A percentile compares a stretch with the other conserved stretches of the same genome.
Conservation (phyloP, 2,797 vertebrate genomes). For the Enteromius viviparus region DNA sequence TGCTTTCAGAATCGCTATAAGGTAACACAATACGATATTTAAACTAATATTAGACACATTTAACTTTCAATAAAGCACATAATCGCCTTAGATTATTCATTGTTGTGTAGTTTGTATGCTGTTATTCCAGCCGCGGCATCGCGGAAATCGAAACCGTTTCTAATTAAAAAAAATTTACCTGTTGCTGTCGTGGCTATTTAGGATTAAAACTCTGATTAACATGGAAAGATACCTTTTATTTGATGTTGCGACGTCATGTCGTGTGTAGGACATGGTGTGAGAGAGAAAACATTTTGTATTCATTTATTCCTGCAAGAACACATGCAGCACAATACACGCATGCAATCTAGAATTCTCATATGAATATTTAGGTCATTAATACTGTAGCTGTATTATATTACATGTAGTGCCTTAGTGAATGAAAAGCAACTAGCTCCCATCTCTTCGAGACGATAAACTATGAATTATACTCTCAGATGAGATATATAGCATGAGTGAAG, state of each 20-base stretch:
- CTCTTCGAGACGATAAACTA: slow-evolving; percentile 39
- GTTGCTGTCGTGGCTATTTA: not conserved
- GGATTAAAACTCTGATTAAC: not conserved
- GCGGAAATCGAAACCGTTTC: not conserved
- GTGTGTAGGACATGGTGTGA: not conserved
- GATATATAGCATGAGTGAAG: slow-evolving; percentile 42
- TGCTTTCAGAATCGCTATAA: too few relatives aligned
- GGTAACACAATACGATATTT: too few relatives aligned
- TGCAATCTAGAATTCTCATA: not conserved
- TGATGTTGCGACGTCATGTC: not conserved
- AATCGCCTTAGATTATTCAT: too few relatives aligned
- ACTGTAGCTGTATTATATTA: slow-evolving; percentile 25
- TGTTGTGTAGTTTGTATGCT: too few relatives aligned
- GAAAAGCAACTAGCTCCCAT: slow-evolving; percentile 21
- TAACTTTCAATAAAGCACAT: too few relatives aligned
- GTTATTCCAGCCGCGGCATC: not conserved
- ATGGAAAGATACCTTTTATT: not conserved
- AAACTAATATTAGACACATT: too few relatives aligned
- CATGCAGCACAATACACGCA: not conserved
- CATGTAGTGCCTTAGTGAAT: slow-evolving; percentile 12
- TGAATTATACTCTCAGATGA: slow-evolving; percentile 49
- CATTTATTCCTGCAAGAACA: not conserved
- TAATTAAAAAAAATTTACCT: too few relatives aligned
- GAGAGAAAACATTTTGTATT: too few relatives aligned
- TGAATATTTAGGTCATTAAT: not conserved